These are phyloP conservation scores for Strigamia transsilvanica DNA, from an alignment of 2,888 invertebrate genomes.

Conservation along the genomic window DNA sequence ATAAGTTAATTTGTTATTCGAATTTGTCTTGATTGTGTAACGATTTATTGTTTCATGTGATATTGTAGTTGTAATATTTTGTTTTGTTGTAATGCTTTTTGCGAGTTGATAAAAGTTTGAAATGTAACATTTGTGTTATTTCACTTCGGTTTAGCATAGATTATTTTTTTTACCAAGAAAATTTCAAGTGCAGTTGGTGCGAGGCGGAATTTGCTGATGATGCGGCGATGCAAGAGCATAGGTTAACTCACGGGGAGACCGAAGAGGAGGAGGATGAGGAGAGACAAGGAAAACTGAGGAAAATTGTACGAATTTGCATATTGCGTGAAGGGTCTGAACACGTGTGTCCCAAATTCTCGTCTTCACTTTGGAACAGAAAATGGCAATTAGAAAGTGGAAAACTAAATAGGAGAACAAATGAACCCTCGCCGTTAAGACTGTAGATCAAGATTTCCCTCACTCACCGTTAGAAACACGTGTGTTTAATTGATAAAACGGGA, in stretches of 20 bases:
- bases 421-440: not conserved
- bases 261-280: not conserved
- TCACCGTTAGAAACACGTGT: not conserved
- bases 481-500: not conserved
- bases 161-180: no score
- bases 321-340: not conserved
- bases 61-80: no score
- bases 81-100: no score
- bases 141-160: no score
- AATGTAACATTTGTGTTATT: no score
- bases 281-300: not conserved
- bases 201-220: constrained; percentile 70
- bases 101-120: no score
- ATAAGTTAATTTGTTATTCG: not conserved
- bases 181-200: constrained; percentile 75
- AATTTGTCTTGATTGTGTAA: no score
- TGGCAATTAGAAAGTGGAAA: constrained; percentile 2
- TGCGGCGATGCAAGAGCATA: not conserved
- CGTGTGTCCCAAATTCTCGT: not conserved
- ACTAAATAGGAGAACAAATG: constrained; percentile 3
- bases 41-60: no score
- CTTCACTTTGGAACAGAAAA: constrained; percentile 5
- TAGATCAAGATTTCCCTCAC: not conserved
- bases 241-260: constrained; percentile 68
- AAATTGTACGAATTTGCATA: not conserved